Conservation (phyloP, 2,888 invertebrate species). For the Torymus tubicola region DNA sequence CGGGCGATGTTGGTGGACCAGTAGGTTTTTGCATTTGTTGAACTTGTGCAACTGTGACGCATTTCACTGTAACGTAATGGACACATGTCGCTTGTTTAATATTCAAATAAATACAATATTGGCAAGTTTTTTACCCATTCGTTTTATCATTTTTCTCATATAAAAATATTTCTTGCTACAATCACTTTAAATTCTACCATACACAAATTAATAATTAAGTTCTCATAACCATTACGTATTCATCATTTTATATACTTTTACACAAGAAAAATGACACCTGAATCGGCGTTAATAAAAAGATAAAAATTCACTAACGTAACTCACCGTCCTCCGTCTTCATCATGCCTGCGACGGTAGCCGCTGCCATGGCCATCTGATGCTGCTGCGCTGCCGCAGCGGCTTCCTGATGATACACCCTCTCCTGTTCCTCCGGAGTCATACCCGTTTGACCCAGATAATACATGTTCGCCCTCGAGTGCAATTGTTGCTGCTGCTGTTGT, state of each 20-base stretch:
- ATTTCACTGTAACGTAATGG: constrained; percentile 82
- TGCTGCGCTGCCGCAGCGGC: constrained; percentile 76
- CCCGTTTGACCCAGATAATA: constrained; percentile 80
- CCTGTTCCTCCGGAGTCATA: constrained; percentile 80
- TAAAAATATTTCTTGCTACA: no score
- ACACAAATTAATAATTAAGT: no score
- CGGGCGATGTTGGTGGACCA: constrained; percentile 84
- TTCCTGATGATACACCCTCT: constrained; percentile 81
- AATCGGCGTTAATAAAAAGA: not conserved
- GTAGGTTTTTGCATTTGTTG: constrained; percentile 79
- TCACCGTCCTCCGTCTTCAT: constrained; percentile 83
- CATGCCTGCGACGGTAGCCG: constrained; percentile 78
- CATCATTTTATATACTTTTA: no score
- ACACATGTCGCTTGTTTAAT: not conserved
- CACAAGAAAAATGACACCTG: no score
- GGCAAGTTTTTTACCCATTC: no score
- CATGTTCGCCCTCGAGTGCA: constrained; percentile 79
- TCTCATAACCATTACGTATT: no score
- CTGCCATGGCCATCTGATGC: constrained; percentile 79
- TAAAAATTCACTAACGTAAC: constrained; percentile 23
- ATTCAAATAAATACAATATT: not conserved
- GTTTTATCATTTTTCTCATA: no score
- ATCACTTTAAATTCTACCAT: no score
- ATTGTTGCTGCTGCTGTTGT: constrained; percentile 75
- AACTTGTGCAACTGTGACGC: constrained; percentile 85